Conservation (phyloP, 1,140 invertebrate species). For the Eurosta solidaginis region DNA sequence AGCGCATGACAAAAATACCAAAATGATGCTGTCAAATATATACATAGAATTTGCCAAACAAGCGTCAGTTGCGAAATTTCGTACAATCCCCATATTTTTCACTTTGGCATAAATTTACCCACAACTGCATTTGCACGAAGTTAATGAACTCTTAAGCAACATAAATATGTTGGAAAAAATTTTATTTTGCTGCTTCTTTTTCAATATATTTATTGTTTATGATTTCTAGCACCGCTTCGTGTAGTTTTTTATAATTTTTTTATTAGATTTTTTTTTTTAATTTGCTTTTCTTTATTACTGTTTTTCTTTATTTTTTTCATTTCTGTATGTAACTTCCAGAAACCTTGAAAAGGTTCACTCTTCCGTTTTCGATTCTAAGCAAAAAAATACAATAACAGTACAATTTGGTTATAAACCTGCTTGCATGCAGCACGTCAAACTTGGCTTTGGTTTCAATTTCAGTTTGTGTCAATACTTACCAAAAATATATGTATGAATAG, state of each 20-base stretch:
- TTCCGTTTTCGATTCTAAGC: not conserved
- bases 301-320: not conserved
- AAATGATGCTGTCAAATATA: not conserved
- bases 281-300: not conserved
- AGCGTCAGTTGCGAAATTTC: not conserved
- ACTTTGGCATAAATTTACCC: not conserved
- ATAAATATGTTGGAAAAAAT: not conserved
- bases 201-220: not conserved
- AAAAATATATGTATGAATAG: not conserved
- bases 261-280: too few species aligned
- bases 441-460: not conserved
- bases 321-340: not conserved
- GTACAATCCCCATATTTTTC: not conserved
- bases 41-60: not conserved
- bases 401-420: too few species aligned
- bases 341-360: not conserved
- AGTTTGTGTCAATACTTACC: not conserved
- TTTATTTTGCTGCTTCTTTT: not conserved
- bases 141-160: not conserved
- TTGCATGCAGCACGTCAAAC: too few species aligned
- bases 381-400: not conserved
- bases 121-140: not conserved
- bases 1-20: constrained; percentile 1
- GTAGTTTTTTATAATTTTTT: too few species aligned
- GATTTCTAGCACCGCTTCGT: not conserved